Evolutionary conservation across 2,888 invertebrate species (phyloP), one percentile per base, ranked within the genome.

Genomic region (Deladenus siricidicola): DNA sequence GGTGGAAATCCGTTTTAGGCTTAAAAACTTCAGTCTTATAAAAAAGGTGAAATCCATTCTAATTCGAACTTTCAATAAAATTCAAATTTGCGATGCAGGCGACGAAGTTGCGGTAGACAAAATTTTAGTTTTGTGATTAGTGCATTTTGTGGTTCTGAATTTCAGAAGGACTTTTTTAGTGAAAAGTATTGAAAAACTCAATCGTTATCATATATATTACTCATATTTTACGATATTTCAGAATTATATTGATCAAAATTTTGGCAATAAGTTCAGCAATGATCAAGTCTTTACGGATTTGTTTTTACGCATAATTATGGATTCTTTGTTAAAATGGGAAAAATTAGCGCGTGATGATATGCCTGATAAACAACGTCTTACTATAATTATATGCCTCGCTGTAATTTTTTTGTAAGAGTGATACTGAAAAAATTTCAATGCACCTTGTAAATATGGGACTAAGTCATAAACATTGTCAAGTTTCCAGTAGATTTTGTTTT

Each of bases 271-370:
- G 39, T 42, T 23, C n/a, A 14, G 30, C 24, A 8, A 28, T 14
- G 59, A 65, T 52, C 29, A 56, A 24, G 45, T 57, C 2, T 75
- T 74, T 52, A 55, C 65, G 21, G 66, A 66, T 8, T 56, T 69
- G 45, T 69, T 75, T 64, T 54, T 61, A 39, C 57, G 47, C 23
- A 58, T 62, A 8, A 55, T 75, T 6, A 44, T 34, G 14, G 67
- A 69, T 10, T 50, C 64, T 47, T 68, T 64, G 49, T 34, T 55
- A 23, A 62, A 64, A 50, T 74, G 74, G 74, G 74, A 74, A n/a
- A 68, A 56, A 23, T 47, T 64, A 26, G 66, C 65, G 3, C 50
- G 62, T 26, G 61, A 62, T n/a, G 70, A 73, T 49, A 59, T 69
- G 52, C 71, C 71, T 10, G 71, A 72, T 55, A 67, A 64, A 49